Evolutionary conservation across 2,113 vertebrate genomes (phyloP), one percentile per base, ranked within the genome.

Genomic region (Pseudorasbora parva): DNA sequence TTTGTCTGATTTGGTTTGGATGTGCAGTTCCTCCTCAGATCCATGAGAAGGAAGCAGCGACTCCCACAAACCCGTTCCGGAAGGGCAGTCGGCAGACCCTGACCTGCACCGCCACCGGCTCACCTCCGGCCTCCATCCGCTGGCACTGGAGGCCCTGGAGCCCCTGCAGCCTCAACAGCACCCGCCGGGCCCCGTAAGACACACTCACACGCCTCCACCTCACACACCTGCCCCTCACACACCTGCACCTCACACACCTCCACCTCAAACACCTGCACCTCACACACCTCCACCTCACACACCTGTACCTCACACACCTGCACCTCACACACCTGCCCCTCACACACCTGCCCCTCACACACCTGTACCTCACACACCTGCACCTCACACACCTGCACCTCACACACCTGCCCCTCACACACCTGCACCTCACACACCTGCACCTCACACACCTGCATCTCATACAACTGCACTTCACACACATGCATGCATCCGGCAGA

Each of bases 81-180:
- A 94, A 92, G 47, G 96, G 95, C 78, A 98, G 96, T 85, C 95
- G 95, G 60, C 97, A 98, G 89, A 94, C 93, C 27, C 95, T 99
- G 43, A 98, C 97, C 66, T 99, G 97, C 89, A 98, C 97, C 0
- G 94, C 96, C 78, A 95, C 96, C 0, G 97, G 97, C 25, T 91
- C 96, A 51, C 97, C 97, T 0, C 97, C 97, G 0, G 92, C 94
- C 78, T 83, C 78, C 47, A 87, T 98, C 90, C 96, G 93, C 92
- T 99, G 98, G 98, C 94, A 97, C 83, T 99, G 98, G 98, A 94
- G 97, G 81, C 94, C 96, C 0, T 99, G 97, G 97, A 96, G 96
- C 2, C 97, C 97, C 27, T 99, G 97, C 85, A 94, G 94, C 83
- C 93, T 93, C 82, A 96, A 96, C 90, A 90, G 89, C 88, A 95